Percentiles rank a stretch among this genome's conserved stretches.
These are phyloP conservation scores for Hippocampus guttulatus DNA, from an alignment of 2,113 vertebrate species.

Conservation along the genomic window DNA sequence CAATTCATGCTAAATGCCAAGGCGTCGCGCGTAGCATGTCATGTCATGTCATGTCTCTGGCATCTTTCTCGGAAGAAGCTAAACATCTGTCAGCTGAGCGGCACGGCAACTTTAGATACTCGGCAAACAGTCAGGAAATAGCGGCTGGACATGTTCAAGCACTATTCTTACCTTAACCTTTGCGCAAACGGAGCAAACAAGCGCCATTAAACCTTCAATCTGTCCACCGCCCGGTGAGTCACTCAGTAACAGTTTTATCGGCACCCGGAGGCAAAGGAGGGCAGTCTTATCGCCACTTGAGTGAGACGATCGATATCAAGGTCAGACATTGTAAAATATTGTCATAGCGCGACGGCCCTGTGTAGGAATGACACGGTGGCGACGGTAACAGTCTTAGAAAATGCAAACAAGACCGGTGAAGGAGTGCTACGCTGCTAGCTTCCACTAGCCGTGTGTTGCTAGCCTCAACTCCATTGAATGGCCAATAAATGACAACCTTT, in stretches of 20 bases:
- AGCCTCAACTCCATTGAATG: background rate
- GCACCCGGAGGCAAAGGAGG: conserved; percentile 37
- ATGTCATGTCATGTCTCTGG: background rate
- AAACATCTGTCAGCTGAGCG: background rate
- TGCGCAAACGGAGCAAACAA: conserved; percentile 21
- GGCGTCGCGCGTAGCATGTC: background rate
- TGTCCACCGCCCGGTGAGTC: conserved; percentile 26
- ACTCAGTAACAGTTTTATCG: conserved; percentile 61
- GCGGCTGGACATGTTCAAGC: background rate
- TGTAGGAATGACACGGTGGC: background rate
- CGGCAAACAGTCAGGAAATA: background rate
- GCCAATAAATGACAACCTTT: too few relatives aligned
- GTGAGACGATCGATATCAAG: conserved; percentile 33
- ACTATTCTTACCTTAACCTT: conserved; percentile 29
- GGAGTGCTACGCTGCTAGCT: background rate
- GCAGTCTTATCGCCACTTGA: conserved; percentile 47
- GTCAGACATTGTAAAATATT: conserved; percentile 4
- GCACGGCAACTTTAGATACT: background rate
- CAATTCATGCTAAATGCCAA: background rate
- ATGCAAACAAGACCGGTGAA: background rate
- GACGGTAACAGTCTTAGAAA: background rate
- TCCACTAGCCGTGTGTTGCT: background rate
- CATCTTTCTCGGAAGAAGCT: background rate
- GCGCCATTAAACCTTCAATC: conserved; percentile 24
- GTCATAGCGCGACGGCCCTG: background rate